Base-by-base conservation (phyloP, 1,140 invertebrate species). In the Cyphomyrmex costatus region DNA sequence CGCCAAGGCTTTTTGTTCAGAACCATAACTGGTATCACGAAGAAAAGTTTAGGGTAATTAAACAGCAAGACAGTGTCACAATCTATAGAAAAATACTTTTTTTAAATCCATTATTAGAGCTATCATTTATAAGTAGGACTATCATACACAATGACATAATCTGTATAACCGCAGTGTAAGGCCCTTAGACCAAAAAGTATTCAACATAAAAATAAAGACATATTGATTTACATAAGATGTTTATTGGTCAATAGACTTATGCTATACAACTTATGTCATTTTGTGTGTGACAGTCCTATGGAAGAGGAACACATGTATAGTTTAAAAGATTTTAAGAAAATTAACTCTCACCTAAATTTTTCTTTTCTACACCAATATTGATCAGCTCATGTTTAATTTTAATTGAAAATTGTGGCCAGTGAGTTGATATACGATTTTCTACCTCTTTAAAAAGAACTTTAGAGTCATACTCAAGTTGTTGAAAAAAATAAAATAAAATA, bases 401-500 rank as follows among this genome's bases (percentile, higher is more conserved):
- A 66, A 3, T 5, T 66, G 63, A 66, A 66, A 66, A 66, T 66
- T 66, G 63, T 66, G 63, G 19, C 30, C 30, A 66, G 63, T n/a
- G 63, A 66, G 63, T 66, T 66, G 42, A 66, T 33, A 66, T 66
- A 66, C 33, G 63, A 66, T 66, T 66, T 66, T 36, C 63, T 66
- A 19, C 63, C 14, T 10, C n/a, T 66, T 66, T 42, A 36, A 66
- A 66, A 1, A 36, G 30, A 2, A 66, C 30, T 36, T 65, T 1
- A 65, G 36, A 65, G 8, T 66, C 63, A 66, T 66, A 36, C 1
- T 66, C 33, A 66, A 66, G 33, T 33, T 66, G 19, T 66, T 66
- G 7, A 42, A 36, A 66, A 66, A 24, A 58, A 66, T 21, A 21
- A 42, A 12, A 66, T 36, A 66, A 66, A 66, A 33, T 33, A 2